phyloP scores from a whole-genome alignment of 2,113 vertebrate species.

The Himantopus leucocephalus region DNA sequence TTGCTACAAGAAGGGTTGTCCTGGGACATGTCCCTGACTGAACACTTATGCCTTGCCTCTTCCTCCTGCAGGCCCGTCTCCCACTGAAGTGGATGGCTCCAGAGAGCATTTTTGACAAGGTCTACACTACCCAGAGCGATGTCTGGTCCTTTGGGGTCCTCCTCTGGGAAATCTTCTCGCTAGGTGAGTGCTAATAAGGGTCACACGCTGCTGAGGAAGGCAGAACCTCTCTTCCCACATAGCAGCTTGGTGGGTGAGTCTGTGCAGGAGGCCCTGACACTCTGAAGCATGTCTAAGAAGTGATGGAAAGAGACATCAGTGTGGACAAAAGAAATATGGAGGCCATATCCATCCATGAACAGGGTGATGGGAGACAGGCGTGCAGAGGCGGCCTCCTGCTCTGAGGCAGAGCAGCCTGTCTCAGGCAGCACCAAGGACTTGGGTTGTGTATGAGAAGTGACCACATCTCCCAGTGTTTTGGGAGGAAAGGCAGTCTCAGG shows the following conservation, averaged over 20 bases:
- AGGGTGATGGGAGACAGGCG: background rate
- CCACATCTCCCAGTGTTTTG: background rate
- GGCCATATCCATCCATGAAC: background rate
- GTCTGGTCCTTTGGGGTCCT: conserved; percentile 99
- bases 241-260: background rate
- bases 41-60: background rate
- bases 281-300: background rate
- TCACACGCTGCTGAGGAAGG: background rate
- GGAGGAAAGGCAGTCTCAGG: background rate
- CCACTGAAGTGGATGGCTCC: conserved; percentile 99
- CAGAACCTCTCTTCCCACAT: accelerated
- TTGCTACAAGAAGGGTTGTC: background rate
- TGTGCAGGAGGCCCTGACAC: background rate
- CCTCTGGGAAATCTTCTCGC: conserved; percentile 98
- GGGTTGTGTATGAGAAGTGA: background rate
- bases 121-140: conserved; percentile 96
- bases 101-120: conserved; percentile 98
- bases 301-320: accelerated
- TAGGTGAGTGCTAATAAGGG: conserved; percentile 79
- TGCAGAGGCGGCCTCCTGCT: background rate
- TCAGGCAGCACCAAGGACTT: background rate
- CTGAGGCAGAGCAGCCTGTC: background rate
- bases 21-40: background rate
- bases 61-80: conserved; percentile 84
- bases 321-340: background rate